These are phyloP conservation scores for Eulemur mongoz DNA, from an alignment of 2,797 vertebrate genomes.

Conservation along the genomic window DNA sequence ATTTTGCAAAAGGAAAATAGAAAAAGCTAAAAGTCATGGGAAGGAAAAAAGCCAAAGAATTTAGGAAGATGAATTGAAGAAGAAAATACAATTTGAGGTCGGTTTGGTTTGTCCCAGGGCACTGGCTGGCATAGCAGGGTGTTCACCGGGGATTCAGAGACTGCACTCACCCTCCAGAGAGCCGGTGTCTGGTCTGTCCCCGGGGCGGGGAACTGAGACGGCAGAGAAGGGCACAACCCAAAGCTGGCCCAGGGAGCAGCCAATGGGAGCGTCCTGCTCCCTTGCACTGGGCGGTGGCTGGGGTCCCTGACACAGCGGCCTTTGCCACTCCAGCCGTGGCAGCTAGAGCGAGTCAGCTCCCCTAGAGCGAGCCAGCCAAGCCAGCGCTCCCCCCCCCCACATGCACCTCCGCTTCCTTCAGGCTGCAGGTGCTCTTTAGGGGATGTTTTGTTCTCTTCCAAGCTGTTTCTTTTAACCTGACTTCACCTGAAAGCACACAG, in stretches of 20 bases:
- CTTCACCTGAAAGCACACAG: background rate
- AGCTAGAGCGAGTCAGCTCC: background rate
- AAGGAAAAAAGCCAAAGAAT: background rate
- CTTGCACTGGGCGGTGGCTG: background rate
- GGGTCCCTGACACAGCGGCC: background rate
- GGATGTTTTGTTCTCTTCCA: background rate
- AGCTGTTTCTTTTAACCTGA: background rate
- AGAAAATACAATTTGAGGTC: background rate
- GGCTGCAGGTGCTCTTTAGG: background rate
- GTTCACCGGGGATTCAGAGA: background rate
- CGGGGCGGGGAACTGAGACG: background rate
- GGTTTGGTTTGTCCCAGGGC: background rate
- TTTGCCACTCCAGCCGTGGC: background rate
- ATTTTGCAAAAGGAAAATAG: conserved; percentile 11
- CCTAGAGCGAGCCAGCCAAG: background rate
- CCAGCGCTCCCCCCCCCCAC: background rate
- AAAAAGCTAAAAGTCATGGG: background rate
- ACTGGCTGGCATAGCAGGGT: rapidly evolving
- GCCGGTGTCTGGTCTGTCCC: background rate
- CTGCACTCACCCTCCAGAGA: rapidly evolving
- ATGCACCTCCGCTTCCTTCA: no score
- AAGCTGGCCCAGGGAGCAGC: background rate
- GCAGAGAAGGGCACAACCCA: background rate
- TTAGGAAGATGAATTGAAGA: background rate
- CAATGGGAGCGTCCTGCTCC: no score